Base-by-base conservation (phyloP, 2,797 vertebrate species). In the Argyrosomus regius region DNA sequence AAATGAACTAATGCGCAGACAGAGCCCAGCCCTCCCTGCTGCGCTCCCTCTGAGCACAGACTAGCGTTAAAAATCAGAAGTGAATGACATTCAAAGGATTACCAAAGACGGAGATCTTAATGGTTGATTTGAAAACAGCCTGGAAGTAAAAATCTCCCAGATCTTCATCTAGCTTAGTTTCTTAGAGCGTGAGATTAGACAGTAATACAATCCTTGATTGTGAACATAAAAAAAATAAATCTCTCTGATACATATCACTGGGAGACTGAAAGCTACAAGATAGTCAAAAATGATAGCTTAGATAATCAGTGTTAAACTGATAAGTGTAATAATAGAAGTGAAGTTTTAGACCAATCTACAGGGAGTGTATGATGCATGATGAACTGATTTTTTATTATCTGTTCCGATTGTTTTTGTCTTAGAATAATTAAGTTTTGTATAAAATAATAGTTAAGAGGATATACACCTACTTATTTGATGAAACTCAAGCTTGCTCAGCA, bases 41-140 rank as follows among this genome's bases (percentile, higher is more conserved):
- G 57, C 5, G 53, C 65, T 83, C 53, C 81, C 75, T 60, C 80
- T 41, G 78, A 71, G 73, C 75, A 76, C 65, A 71, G 64, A 67
- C 67, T 22, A 48, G 78, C 43, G 28, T 85, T 80, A 64, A 86
- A 89, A 88, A 90, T 84, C 78, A 81, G 72, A 81, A 81, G 72
- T 87, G 87, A 92, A 87, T 86, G 86, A 80, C 89, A 91, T 85
- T 88, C 77, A 87, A 87, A 87, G 90, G 89, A 90, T 92, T 91
- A 88, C 81, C 39, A 17, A 78, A 82, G 81, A 89, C 67, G 39
- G 67, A 87, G 89, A 93, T 93, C 85, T 89, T 89, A 87, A 91
- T 81, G 87, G 83, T 80, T 89, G 90, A 93, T 93, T 88, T 87
- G 74, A 86, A 81, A 91, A 82, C 82, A 83, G 80, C 70, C 69